Conservation (phyloP, 2,888 invertebrate genomes). For the Aethes cnicana region DNA sequence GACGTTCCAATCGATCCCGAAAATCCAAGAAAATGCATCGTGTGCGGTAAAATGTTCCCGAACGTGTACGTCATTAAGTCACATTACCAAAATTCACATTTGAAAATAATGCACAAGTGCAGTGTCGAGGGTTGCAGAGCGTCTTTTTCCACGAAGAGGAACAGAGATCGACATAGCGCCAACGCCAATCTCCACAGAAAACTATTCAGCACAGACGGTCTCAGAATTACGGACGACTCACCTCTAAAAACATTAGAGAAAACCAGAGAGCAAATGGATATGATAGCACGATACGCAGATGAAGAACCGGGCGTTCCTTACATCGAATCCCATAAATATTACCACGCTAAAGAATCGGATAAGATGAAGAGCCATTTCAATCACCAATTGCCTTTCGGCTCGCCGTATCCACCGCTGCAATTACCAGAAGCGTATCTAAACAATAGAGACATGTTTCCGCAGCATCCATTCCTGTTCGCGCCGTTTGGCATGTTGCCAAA, state of each 20-base stretch:
- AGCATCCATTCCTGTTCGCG: conserved; percentile 73
- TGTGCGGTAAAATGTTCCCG: conserved; percentile 96
- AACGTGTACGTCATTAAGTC: conserved; percentile 96
- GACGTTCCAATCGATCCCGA: conserved; percentile 96
- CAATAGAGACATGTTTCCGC: conserved; percentile 68
- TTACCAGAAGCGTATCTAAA: conserved; percentile 67
- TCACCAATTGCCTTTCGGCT: conserved; percentile 56
- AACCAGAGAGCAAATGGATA: conserved; percentile 88
- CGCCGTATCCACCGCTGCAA: conserved; percentile 64
- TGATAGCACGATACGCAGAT: conserved; percentile 89
- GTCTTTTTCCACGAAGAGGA: conserved; percentile 95
- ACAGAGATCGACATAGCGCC: conserved; percentile 95
- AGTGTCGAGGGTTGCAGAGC: conserved; percentile 97
- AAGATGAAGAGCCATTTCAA: conserved; percentile 59
- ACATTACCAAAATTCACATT: conserved; percentile 97
- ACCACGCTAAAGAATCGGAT: conserved; percentile 64
- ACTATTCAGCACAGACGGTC: conserved; percentile 87
- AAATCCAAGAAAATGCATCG: conserved; percentile 94
- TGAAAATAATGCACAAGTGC: conserved; percentile 97
- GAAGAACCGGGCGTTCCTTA: conserved; percentile 84
- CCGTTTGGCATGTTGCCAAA: conserved; percentile 77
- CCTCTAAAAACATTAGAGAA: conserved; percentile 76
- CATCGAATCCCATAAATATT: conserved; percentile 77
- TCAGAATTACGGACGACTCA: conserved; percentile 62
- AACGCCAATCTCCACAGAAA: conserved; percentile 96